Evolutionary conservation across 2,888 invertebrate genomes (phyloP), one percentile per base, ranked within the genome.

Genomic region (Automeris io): DNA sequence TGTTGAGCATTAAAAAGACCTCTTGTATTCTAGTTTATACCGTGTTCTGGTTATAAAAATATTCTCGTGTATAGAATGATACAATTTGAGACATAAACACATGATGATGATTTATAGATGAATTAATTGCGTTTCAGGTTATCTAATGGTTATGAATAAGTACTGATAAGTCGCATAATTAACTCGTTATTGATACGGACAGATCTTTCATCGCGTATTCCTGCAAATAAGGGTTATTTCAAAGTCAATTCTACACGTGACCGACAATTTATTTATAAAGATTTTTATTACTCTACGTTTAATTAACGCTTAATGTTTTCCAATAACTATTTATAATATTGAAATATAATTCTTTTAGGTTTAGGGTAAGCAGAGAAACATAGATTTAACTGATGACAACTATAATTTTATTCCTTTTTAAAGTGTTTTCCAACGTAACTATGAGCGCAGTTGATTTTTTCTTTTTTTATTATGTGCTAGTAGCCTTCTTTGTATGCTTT

Each of bases 161-260:
- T 16, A 18, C 11, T 31, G 23, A 34, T 34, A n/a, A 34, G 13
- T n/a, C n/a, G 23, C 16, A 23, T 34, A 37, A 37, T 37, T 37
- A 32, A 32, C 18, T 16, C n/a, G 18, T 29, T 29, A 29, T 29
- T 29, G 22, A 23, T 22, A 31, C 9, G 23, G 32, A 23, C 31
- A 31, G 18, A 18, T 13, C n/a, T n/a, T n/a, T n/a, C n/a, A n/a
- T n/a, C 37, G 32, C 37, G 37, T 37, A 18, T 37, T 23, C 3
- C 39, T n/a, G 37, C 42, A 35, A 51, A 61, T 59, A 60, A 40
- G 43, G 35, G 40, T 41, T 40, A 45, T 53, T 53, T 53, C 57
- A 60, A 60, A 58, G 63, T 60, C 53, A 38, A 54, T 33, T 33
- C 37, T 40, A 47, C 50, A 51, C 53, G 58, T 57, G 52, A 54